A percentile compares a stretch with the other conserved stretches of the same genome.
Conservation (phyloP, 2,113 vertebrate genomes). For the Morone saxatilis region DNA sequence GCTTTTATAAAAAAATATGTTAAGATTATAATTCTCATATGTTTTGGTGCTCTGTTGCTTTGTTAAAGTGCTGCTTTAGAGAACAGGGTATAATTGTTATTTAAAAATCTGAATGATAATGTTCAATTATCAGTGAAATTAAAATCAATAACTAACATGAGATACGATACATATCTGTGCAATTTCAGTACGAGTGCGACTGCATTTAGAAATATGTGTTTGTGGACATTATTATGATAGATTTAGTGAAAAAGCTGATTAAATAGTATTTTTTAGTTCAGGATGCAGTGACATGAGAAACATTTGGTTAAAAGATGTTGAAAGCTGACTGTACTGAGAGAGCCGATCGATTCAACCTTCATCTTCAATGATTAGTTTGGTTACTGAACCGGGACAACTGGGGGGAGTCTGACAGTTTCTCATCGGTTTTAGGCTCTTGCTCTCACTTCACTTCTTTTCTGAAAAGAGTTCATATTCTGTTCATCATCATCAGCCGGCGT, state of each 20-base stretch:
- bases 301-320: background rate
- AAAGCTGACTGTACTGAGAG: background rate
- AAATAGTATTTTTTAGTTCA: background rate
- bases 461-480: background rate
- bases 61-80: slow-evolving; percentile 64
- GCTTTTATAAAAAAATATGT: slow-evolving; percentile 19
- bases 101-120: background rate
- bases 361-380: slow-evolving; percentile 10
- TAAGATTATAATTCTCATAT: background rate
- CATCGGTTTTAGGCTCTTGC: background rate
- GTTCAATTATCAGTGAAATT: background rate
- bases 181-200: background rate
- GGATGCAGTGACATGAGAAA: background rate
- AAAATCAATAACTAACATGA: background rate
- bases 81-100: background rate
- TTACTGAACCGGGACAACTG: background rate
- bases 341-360: background rate
- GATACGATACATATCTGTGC: background rate
- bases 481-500: accelerated
- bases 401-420: background rate
- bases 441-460: background rate
- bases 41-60: slow-evolving; percentile 52
- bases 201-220: background rate
- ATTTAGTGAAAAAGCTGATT: background rate
- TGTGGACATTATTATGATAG: background rate